A percentile compares a stretch with the other conserved stretches of the same genome.
These are phyloP conservation scores for Cotesia vestalis DNA, from an alignment of 1,140 invertebrate genomes.

Conservation along the genomic window DNA sequence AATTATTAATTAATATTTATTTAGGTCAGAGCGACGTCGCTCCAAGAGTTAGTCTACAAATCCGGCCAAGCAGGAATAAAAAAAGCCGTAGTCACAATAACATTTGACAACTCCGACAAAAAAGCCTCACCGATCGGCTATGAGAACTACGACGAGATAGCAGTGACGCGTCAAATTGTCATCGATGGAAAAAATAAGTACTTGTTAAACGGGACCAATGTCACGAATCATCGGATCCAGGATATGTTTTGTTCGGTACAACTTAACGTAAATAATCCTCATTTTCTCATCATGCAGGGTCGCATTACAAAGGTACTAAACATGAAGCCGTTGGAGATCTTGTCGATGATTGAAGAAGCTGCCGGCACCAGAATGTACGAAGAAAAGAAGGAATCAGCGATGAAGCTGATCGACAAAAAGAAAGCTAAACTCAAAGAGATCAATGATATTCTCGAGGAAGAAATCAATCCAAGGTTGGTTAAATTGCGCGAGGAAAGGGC, in stretches of 20 bases:
- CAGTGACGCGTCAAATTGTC: constrained; percentile 87
- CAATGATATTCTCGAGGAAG: constrained; percentile 85
- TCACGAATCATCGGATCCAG: constrained; percentile 87
- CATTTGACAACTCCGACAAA: constrained; percentile 92
- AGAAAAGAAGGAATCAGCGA: constrained; percentile 87
- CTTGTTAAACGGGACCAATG: constrained; percentile 92
- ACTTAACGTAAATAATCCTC: constrained; percentile 98
- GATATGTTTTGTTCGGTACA: constrained; percentile 97
- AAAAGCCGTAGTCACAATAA: constrained; percentile 95
- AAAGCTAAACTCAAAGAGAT: constrained; percentile 91
- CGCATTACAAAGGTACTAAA: constrained; percentile 98
- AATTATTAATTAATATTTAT: constrained; percentile 31
- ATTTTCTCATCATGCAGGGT: constrained; percentile 99
- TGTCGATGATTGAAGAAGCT: constrained; percentile 99
- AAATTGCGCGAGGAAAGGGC: constrained; percentile 87
- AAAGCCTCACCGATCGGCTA: constrained; percentile 90
- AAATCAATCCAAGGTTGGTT: constrained; percentile 86
- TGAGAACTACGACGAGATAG: constrained; percentile 92
- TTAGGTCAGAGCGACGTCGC: constrained; percentile 86
- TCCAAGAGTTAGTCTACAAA: constrained; percentile 97
- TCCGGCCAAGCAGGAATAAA: constrained; percentile 95
- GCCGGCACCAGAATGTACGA: constrained; percentile 99
- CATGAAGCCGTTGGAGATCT: constrained; percentile 98
- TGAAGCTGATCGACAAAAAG: constrained; percentile 93
- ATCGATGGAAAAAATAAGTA: constrained; percentile 92